phyloP scores from a whole-genome alignment of 2,888 invertebrate species.

The Nephrotoma appendiculata region DNA sequence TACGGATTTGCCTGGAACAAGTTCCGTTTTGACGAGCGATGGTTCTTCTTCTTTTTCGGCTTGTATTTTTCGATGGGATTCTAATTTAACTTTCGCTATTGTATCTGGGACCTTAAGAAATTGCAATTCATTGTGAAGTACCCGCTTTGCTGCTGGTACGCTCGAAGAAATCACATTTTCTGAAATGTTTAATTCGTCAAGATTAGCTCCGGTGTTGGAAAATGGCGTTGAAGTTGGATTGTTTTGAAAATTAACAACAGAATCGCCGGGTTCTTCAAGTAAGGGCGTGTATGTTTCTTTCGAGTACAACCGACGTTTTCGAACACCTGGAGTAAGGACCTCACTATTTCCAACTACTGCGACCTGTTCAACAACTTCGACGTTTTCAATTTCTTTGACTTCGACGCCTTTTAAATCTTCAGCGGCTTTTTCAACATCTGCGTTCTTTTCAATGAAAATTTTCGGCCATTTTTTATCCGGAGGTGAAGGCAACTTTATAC shows the following conservation, averaged over 20 bases:
- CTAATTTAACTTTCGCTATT: neutral
- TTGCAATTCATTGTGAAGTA: neutral
- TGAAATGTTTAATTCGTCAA: neutral
- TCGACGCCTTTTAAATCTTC: too few species aligned
- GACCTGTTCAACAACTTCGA: too few species aligned
- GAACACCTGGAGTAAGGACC: neutral
- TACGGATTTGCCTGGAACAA: neutral
- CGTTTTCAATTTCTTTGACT: too few species aligned
- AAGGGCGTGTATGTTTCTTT: neutral
- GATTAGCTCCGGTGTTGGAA: neutral
- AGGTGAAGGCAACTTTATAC: neutral
- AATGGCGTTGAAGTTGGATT: neutral
- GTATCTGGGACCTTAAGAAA: neutral
- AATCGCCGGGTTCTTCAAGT: neutral
- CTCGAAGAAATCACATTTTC: neutral
- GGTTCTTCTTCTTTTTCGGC: neutral
- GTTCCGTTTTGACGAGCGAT: neutral
- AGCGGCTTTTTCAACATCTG: too few species aligned
- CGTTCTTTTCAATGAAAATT: neutral
- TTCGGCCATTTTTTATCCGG: neutral
- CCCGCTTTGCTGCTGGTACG: neutral
- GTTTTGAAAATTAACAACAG: neutral
- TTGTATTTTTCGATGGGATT: neutral
- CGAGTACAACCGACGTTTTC: neutral
- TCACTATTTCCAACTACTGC: too few species aligned